Conservation (phyloP, 2,888 invertebrate species). For the Lomographa bimaculata region DNA sequence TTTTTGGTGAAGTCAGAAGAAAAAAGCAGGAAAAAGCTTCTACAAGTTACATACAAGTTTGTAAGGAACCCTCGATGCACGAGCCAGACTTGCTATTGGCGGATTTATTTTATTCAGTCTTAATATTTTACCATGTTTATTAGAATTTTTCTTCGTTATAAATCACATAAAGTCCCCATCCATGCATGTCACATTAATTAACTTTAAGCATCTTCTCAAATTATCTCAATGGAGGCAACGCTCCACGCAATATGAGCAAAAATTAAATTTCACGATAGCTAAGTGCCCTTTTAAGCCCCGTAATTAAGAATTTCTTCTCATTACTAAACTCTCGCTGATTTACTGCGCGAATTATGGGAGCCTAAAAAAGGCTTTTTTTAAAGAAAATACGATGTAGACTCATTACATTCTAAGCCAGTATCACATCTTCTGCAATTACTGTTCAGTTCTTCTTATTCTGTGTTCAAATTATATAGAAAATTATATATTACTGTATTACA, state of each 20-base stretch:
- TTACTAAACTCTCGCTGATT: constrained; percentile 59
- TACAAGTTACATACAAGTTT: no score
- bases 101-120: no score
- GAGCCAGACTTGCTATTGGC: no score
- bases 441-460: no score
- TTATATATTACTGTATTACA: no score
- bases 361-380: constrained; percentile 40
- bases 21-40: no score
- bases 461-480: no score
- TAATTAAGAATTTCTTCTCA: constrained; percentile 70
- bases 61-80: no score
- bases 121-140: no score
- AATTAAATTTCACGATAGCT: constrained; percentile 51
- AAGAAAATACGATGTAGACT: constrained; percentile 41
- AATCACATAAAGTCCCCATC: not conserved
- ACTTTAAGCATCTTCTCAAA: constrained; percentile 2
- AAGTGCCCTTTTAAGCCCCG: constrained; percentile 54
- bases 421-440: not conserved
- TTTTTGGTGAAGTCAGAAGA: no score
- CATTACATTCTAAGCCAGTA: constrained; percentile 7
- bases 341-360: constrained; percentile 61
- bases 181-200: constrained; percentile 5
- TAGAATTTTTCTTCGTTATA: no score
- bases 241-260: constrained; percentile 35
- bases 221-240: constrained; percentile 8